Evolutionary conservation across 2,888 invertebrate genomes (phyloP).

Genomic region (Drosophila cognata): DNA sequence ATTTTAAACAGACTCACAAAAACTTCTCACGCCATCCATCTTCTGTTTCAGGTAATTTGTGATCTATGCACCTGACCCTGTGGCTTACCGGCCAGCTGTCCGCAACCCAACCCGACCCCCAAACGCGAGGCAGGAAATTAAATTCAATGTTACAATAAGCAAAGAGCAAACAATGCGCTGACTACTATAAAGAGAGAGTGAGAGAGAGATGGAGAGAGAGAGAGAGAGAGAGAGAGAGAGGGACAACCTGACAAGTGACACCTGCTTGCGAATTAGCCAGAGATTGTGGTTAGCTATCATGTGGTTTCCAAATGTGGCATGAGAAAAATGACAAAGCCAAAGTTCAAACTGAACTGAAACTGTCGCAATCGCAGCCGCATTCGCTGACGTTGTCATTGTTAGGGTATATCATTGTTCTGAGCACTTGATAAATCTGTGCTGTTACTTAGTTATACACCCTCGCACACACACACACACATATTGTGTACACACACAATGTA

Average conservation of each 20-base stretch:
- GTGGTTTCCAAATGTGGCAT: slow-evolving; percentile 17
- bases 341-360: slow-evolving; percentile 35
- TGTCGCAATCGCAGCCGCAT: slow-evolving; percentile 33
- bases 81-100: slow-evolving; percentile 1
- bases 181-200: neutral
- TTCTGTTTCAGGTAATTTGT: slow-evolving; percentile 7
- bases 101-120: neutral
- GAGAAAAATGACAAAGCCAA: slow-evolving; percentile 34
- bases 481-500: slow-evolving; percentile 2
- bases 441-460: neutral
- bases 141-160: slow-evolving; percentile 57
- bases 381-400: slow-evolving; percentile 40
- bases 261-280: slow-evolving; percentile 31
- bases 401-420: slow-evolving; percentile 36
- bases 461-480: neutral
- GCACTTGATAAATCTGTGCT: slow-evolving; percentile 48
- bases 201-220: too few relatives aligned
- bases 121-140: slow-evolving; percentile 62
- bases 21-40: neutral
- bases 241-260: slow-evolving; percentile 13
- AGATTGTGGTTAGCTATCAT: slow-evolving; percentile 14
- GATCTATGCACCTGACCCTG: slow-evolving; percentile 16
- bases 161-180: slow-evolving; percentile 13
- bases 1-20: neutral
- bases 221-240: neutral